Conservation (phyloP, 2,888 invertebrate genomes). For the Drosophila rellima region DNA sequence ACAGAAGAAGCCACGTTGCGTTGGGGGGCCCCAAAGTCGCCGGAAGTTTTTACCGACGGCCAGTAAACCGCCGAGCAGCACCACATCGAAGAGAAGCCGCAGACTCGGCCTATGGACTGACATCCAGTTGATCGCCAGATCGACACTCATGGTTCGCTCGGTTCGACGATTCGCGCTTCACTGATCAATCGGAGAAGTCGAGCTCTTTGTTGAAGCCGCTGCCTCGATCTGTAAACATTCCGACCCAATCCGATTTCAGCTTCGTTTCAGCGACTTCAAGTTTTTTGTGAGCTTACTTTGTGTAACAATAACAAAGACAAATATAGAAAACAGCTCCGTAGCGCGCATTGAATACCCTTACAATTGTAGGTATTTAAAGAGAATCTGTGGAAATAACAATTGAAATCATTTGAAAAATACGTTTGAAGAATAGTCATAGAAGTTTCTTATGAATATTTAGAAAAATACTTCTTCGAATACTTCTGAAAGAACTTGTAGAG, state of each 20-base stretch:
- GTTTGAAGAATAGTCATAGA: neutral
- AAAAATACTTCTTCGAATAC: neutral
- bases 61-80: constrained; percentile 34
- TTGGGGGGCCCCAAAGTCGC: constrained; percentile 35
- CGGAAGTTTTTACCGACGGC: constrained; percentile 33
- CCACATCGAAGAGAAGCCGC: constrained; percentile 45
- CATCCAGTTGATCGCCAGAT: constrained; percentile 7
- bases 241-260: constrained; percentile 5
- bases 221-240: neutral
- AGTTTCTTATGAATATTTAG: neutral
- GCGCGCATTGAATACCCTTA: constrained; percentile 16
- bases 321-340: neutral
- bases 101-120: neutral
- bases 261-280: constrained; percentile 6
- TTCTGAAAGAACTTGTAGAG: neutral
- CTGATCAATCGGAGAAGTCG: constrained; percentile 35
- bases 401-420: too few relatives aligned
- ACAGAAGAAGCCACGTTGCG: constrained; percentile 77
- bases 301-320: neutral
- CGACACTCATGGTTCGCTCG: constrained; percentile 56
- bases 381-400: too few relatives aligned
- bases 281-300: neutral
- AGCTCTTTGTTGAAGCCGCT: constrained; percentile 24
- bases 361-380: too few relatives aligned
- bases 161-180: constrained; percentile 39